Percentiles rank a stretch among this genome's conserved stretches.
phyloP scores from a whole-genome alignment of 2,888 invertebrate species.

The Fragum whitleyi region DNA sequence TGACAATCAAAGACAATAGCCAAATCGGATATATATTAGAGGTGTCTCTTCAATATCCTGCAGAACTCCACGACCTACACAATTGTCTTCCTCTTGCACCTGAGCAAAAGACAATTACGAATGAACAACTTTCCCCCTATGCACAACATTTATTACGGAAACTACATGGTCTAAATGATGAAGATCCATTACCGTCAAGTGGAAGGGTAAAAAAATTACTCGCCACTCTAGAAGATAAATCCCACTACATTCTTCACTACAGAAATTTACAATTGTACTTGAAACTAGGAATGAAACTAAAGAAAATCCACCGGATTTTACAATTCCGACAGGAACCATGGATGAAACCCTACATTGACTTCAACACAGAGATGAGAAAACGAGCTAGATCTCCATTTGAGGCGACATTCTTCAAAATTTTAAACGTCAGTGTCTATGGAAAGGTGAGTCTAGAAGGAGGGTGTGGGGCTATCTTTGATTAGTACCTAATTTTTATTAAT shows the following conservation, averaged over 20 bases:
- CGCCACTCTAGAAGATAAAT: too few relatives aligned
- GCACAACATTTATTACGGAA: slow-evolving; percentile 33
- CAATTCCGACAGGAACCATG: too few relatives aligned
- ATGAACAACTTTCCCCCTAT: too few relatives aligned
- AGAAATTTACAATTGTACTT: too few relatives aligned
- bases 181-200: too few relatives aligned
- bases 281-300: slow-evolving; percentile 64
- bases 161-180: slow-evolving; percentile 21
- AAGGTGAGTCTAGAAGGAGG: slow-evolving; percentile 82
- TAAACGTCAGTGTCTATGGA: slow-evolving; percentile 81
- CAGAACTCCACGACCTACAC: slow-evolving; percentile 26
- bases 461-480: too few relatives aligned
- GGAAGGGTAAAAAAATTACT: too few relatives aligned
- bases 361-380: too few relatives aligned
- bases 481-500: neutral
- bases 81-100: slow-evolving; percentile 33
- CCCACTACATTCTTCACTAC: too few relatives aligned
- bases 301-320: too few relatives aligned
- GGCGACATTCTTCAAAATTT: slow-evolving; percentile 78
- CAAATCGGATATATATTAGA: slow-evolving; percentile 31
- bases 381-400: slow-evolving; percentile 75
- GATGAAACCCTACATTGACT: slow-evolving; percentile 81
- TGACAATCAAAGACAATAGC: slow-evolving; percentile 26
- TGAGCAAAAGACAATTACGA: slow-evolving; percentile 13
- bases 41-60: slow-evolving; percentile 26